Percentiles rank a stretch among this genome's conserved stretches.
phyloP scores from a whole-genome alignment of 2,797 vertebrate species.

The Sebastes iracundus region DNA sequence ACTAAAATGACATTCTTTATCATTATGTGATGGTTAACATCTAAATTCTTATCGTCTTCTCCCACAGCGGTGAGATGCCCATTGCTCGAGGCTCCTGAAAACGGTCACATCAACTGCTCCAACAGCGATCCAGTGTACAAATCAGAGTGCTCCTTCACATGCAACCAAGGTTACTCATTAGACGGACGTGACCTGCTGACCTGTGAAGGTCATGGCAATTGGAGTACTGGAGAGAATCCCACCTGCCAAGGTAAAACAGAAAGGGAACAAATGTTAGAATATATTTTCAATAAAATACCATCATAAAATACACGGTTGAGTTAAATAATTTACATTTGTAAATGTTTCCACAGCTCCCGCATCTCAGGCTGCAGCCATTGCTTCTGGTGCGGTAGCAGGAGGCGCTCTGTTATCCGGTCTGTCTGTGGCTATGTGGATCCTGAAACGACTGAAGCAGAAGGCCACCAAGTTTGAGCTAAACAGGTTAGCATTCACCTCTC shows the following conservation, averaged over 20 bases:
- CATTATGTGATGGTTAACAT: neutral
- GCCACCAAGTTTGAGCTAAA: constrained; percentile 75
- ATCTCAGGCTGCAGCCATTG: neutral
- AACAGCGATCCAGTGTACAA: constrained; percentile 58
- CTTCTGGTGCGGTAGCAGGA: constrained; percentile 44
- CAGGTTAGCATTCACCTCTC: constrained; percentile 59
- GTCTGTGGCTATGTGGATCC: constrained; percentile 61
- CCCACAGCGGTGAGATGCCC: constrained; percentile 72
- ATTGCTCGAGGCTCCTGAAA: constrained; percentile 57
- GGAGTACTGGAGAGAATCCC: constrained; percentile 78
- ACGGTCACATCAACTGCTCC: constrained; percentile 74
- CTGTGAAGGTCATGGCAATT: constrained; percentile 79
- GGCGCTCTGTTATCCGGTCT: constrained; percentile 48
- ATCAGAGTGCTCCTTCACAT: constrained; percentile 82
- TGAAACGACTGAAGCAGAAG: constrained; percentile 68
- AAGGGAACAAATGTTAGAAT: fast-evolving
- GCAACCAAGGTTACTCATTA: constrained; percentile 67
- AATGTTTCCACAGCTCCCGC: constrained; percentile 38
- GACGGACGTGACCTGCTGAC: constrained; percentile 56
- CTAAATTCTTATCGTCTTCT: neutral
- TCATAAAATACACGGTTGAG: neutral
- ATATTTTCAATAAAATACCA: neutral
- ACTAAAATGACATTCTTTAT: neutral
- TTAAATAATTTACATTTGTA: neutral
- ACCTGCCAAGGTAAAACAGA: constrained; percentile 77